Percentiles rank a stretch among this genome's conserved stretches.
phyloP scores from a whole-genome alignment of 2,797 vertebrate genomes.

The Delichon dasypus region DNA sequence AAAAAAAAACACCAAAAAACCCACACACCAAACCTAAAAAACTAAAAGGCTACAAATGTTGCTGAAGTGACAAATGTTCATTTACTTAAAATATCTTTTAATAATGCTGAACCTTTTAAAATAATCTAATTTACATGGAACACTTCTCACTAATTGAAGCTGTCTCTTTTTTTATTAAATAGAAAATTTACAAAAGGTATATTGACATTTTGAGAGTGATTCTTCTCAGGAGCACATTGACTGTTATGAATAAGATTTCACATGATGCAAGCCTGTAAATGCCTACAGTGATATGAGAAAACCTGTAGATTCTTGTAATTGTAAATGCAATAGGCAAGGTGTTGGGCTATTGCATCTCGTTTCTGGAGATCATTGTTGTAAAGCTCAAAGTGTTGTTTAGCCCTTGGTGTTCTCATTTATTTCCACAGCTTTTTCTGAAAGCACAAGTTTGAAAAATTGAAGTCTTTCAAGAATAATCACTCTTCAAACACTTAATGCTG shows the following conservation, averaged over 20 bases:
- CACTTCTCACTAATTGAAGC: slow-evolving; percentile 79
- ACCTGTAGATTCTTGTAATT: slow-evolving; percentile 52
- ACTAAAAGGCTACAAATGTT: slow-evolving; percentile 36
- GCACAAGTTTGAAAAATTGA: slow-evolving; percentile 72
- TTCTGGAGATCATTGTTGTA: slow-evolving; percentile 48
- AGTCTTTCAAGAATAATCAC: slow-evolving; percentile 74
- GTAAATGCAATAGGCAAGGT: slow-evolving; percentile 45
- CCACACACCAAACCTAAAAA: no score
- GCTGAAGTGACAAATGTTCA: slow-evolving; percentile 68
- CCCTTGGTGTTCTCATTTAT: slow-evolving; percentile 66
- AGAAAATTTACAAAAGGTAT: slow-evolving; percentile 75
- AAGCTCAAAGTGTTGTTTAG: slow-evolving; percentile 58
- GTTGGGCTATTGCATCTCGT: slow-evolving; percentile 44
- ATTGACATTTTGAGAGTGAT: slow-evolving; percentile 72
- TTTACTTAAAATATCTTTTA: slow-evolving; percentile 77
- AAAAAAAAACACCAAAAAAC: no score
- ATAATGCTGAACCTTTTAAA: slow-evolving; percentile 73
- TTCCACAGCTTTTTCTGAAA: slow-evolving; percentile 60
- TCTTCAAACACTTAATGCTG: slow-evolving; percentile 77
- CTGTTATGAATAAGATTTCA: slow-evolving; percentile 71
- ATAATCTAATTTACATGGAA: slow-evolving; percentile 77
- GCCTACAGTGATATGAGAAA: slow-evolving; percentile 24
- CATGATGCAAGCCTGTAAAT: slow-evolving; percentile 51
- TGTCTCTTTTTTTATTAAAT: slow-evolving; percentile 80
- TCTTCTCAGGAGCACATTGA: slow-evolving; percentile 66